phyloP scores from a whole-genome alignment of 1,140 invertebrate species.

The Drosophila aff. region DNA sequence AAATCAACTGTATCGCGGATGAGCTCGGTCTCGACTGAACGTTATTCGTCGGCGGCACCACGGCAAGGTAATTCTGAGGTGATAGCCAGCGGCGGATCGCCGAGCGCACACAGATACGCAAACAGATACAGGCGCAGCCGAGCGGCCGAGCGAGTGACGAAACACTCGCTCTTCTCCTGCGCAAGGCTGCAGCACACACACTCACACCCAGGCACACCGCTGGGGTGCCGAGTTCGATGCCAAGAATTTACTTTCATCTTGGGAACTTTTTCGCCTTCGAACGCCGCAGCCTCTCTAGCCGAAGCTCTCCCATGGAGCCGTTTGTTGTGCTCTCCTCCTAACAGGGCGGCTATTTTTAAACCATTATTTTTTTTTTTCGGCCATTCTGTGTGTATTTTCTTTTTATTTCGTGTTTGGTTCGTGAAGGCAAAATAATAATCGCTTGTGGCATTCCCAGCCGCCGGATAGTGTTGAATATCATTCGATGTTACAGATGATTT shows the following conservation, averaged over 20 bases:
- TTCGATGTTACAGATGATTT: conserved; percentile 78
- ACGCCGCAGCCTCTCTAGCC: conserved; percentile 33
- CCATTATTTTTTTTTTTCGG: conserved; percentile 35
- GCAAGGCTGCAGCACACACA: conserved; percentile 54
- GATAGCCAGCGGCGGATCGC: conserved; percentile 58
- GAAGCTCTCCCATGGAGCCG: conserved; percentile 25
- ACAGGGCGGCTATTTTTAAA: conserved; percentile 45
- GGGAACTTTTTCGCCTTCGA: conserved; percentile 61
- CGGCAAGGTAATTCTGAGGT: conserved; percentile 85
- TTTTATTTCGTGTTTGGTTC: conserved; percentile 44
- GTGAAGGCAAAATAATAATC: conserved; percentile 80
- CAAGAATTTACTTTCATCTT: conserved; percentile 83
- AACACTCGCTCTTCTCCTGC: conserved; percentile 56
- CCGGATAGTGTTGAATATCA: conserved; percentile 82
- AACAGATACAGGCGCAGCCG: conserved; percentile 9
- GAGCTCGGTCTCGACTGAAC: conserved; percentile 85
- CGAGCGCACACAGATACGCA: conserved; percentile 28
- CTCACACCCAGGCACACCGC: conserved; percentile 1
- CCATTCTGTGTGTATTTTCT: conserved; percentile 26
- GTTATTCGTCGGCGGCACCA: conserved; percentile 79
- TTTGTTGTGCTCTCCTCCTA: conserved; percentile 40
- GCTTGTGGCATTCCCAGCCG: conserved; percentile 77
- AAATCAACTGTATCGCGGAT: conserved; percentile 85
- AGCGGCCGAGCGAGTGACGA: conserved; percentile 44
- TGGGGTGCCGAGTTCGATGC: conserved; percentile 39